A percentile compares a stretch with the other conserved stretches of the same genome.
phyloP scores from a whole-genome alignment of 2,888 invertebrate genomes.

The Scelioninae gen. 2 region DNA sequence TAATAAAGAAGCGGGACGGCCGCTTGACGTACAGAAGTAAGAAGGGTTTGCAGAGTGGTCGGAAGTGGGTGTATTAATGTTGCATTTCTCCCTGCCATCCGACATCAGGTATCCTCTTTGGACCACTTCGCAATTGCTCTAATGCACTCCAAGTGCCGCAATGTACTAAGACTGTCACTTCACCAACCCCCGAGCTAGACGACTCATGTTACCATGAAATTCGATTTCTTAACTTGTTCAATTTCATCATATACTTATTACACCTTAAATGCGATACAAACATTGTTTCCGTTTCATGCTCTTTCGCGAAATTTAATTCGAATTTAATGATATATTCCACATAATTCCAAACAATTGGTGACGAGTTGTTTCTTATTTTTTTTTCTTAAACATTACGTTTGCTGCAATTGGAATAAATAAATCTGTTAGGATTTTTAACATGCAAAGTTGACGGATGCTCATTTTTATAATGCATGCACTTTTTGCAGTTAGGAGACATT shows the following conservation, averaged over 20 bases:
- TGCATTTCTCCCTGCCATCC: slow-evolving; percentile 64
- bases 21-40: slow-evolving; percentile 62
- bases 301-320: not conserved
- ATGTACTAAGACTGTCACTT: slow-evolving; percentile 62
- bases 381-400: no score
- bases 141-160: slow-evolving; percentile 66
- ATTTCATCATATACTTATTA: slow-evolving; percentile 59
- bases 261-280: slow-evolving; percentile 46
- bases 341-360: no score
- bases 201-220: slow-evolving; percentile 57
- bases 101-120: slow-evolving; percentile 66
- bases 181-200: slow-evolving; percentile 56
- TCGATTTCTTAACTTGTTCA: slow-evolving; percentile 59
- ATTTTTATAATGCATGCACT: not conserved
- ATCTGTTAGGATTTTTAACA: no score
- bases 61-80: slow-evolving; percentile 67
- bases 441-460: no score
- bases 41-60: slow-evolving; percentile 59
- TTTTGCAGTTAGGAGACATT: slow-evolving; percentile 9
- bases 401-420: no score
- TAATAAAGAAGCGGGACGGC: slow-evolving; percentile 65
- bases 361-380: no score
- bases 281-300: slow-evolving; percentile 42
- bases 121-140: slow-evolving; percentile 68
- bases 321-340: slow-evolving; percentile 22